Evolutionary conservation across 2,113 vertebrate species (phyloP), one percentile per base, ranked within the genome.

Genomic region (Brachypteracias leptosomus): DNA sequence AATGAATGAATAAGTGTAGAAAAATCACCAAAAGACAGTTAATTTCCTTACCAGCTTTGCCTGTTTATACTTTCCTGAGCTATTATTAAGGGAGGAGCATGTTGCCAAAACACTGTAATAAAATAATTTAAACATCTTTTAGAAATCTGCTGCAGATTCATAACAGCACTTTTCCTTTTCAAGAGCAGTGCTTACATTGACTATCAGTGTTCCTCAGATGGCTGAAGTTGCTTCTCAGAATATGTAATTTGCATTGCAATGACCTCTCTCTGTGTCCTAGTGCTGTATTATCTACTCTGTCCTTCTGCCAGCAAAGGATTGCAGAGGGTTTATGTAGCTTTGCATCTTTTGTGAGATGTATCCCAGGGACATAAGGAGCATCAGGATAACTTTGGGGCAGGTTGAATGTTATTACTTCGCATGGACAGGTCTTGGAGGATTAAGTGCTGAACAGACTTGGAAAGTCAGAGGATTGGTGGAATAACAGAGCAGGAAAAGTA

Each of bases 141-240:
- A 71, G 47, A 78, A 67, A 63, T 71, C 73, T 90, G 3, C 42
- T 71, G 35, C 2, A 6, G 78, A 52, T 67, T 36, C 11, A 10
- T 17, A 93, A 28, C 25, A 66, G n/a, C 28, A 42, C 31, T 90
- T 93, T 46, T 16, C 7, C 19, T 80, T 80, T 77, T 74, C 35
- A 38, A 36, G 80, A 88, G 25, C 0, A 76, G 44, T 4, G 10
- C 52, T 31, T 20, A 9, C 0, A 0, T 24, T 82, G 58, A 36
- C n/a, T 49, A 11, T 65, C 51, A 40, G 7, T 0, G 40, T 42
- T 73, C 61, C 33, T 90, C 51, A 40, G 40, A 13, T 4, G 42
- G 7, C 54, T 73, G 40, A 87, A 89, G 57, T 70, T 29, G 10
- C 20, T 78, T 72, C 58, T 71, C 76, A 78, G 24, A 84, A 66